Evolutionary conservation across 2,113 vertebrate genomes (phyloP).

Genomic region (Acrocephalus kingi): DNA sequence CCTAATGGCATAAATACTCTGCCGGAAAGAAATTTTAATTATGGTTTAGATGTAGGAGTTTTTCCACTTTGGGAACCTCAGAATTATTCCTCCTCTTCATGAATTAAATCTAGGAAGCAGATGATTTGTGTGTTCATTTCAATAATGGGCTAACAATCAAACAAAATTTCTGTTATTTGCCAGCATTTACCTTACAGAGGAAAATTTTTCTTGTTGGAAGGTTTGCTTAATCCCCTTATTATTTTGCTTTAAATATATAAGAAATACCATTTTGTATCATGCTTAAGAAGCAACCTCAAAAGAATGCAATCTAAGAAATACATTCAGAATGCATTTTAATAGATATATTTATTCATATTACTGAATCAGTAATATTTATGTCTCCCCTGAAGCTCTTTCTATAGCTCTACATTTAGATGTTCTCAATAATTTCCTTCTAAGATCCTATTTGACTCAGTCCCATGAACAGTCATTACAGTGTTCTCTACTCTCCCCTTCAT

Average conservation of each 20-base stretch:
- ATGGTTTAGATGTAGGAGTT: background rate
- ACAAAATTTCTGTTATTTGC: background rate
- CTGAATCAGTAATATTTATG: background rate
- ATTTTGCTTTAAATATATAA: background rate
- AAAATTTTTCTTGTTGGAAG: background rate
- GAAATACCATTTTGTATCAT: background rate
- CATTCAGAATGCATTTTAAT: background rate
- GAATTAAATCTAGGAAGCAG: slow-evolving; percentile 16
- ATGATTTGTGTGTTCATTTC: slow-evolving; percentile 7
- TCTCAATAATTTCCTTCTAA: background rate
- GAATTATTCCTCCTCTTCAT: slow-evolving; percentile 12
- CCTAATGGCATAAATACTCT: background rate
- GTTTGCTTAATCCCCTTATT: background rate
- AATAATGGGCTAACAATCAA: background rate
- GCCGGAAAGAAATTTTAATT: background rate
- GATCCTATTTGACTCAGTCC: background rate
- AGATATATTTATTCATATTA: background rate
- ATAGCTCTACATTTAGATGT: background rate
- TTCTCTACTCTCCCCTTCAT: background rate
- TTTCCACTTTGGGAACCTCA: slow-evolving; percentile 2
- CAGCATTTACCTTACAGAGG: background rate
- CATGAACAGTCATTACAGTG: background rate
- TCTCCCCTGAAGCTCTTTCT: background rate
- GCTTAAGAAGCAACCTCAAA: background rate
- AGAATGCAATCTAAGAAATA: background rate